Evolutionary conservation across 2,888 invertebrate genomes (phyloP).

Genomic region (Syrphus vitripennis): DNA sequence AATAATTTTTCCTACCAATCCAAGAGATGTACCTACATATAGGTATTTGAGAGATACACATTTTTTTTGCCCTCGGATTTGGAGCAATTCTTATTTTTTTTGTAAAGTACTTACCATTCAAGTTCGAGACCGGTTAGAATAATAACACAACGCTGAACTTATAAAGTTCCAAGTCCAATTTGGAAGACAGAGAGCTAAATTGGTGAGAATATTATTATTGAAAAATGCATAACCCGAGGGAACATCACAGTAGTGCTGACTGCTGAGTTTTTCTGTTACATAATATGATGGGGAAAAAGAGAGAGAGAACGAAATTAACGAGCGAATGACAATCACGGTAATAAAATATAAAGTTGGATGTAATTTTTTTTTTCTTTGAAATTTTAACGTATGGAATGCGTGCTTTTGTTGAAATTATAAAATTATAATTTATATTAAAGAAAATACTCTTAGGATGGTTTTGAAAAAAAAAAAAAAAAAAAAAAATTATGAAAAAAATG

Average conservation of each 20-base stretch:
- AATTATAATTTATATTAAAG: constrained; percentile 1
- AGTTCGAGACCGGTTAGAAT: constrained; percentile 24
- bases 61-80: constrained; percentile 6
- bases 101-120: constrained; percentile 1
- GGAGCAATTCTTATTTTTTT: constrained; percentile 10
- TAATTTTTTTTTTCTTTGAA: not conserved
- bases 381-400: not conserved
- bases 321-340: not conserved
- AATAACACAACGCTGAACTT: not conserved
- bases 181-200: not conserved
- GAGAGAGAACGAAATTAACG: not conserved
- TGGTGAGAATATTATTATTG: not conserved
- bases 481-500: not conserved
- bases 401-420: constrained; percentile 4
- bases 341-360: not conserved
- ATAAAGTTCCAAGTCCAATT: constrained; percentile 13
- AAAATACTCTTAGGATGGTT: not conserved
- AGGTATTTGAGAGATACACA: not conserved
- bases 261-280: not conserved
- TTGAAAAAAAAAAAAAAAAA: not conserved
- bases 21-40: not conserved
- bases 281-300: not conserved
- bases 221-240: constrained; percentile 11
- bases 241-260: not conserved
- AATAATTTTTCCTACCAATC: not conserved